Evolutionary conservation across 1,140 invertebrate species (phyloP).

Genomic region (Euura lappo): DNA sequence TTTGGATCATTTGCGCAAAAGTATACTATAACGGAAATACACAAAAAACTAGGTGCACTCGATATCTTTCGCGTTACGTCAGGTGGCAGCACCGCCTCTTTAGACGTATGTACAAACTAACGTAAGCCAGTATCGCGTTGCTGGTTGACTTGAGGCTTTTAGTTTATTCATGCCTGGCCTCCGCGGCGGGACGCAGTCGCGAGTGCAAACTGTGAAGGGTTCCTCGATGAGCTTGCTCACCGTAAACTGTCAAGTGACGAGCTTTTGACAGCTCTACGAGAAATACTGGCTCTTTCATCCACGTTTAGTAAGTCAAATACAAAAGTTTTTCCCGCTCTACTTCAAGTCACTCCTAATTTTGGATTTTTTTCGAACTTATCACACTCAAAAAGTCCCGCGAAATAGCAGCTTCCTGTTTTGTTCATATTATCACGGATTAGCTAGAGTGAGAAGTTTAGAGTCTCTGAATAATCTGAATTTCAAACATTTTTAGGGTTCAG

Average conservation of each 20-base stretch:
- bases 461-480: too few species aligned
- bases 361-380: too few species aligned
- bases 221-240: not conserved
- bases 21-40: too few species aligned
- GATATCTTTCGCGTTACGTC: not conserved
- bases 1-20: too few species aligned
- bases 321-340: not conserved
- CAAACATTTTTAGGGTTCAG: too few species aligned
- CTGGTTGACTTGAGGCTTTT: not conserved
- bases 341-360: too few species aligned
- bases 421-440: too few species aligned
- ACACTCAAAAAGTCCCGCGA: too few species aligned
- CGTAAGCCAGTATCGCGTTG: not conserved
- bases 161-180: not conserved
- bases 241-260: not conserved
- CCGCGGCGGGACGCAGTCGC: not conserved
- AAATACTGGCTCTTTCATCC: not conserved
- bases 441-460: too few species aligned
- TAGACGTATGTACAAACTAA: not conserved
- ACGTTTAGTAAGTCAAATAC: not conserved
- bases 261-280: not conserved
- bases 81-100: not conserved
- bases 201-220: not conserved
- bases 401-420: too few species aligned
- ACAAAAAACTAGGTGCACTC: not conserved